Percentiles rank a stretch among this genome's conserved stretches.
These are phyloP conservation scores for Myioborus melanocephalus DNA, from an alignment of 2,797 vertebrate species.

Conservation along the genomic window DNA sequence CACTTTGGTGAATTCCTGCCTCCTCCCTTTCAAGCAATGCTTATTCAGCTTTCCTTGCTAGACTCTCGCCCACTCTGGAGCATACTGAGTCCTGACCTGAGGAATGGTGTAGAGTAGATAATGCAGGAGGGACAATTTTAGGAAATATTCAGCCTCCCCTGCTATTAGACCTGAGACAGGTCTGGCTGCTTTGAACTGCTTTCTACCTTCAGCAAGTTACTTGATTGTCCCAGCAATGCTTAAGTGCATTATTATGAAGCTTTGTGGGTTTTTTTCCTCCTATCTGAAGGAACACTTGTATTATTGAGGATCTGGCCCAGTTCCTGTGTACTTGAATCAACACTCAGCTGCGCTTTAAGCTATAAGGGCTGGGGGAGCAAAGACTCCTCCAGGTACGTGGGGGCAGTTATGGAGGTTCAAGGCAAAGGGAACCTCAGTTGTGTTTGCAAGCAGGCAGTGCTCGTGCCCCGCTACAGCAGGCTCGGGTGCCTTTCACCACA, in stretches of 20 bases:
- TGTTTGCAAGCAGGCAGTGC: neutral
- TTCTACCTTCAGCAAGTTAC: neutral
- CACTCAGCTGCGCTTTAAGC: neutral
- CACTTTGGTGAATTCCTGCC: constrained; percentile 30
- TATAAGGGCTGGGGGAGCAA: neutral
- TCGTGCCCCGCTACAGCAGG: fast-evolving
- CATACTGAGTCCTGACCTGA: neutral
- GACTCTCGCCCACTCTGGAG: neutral
- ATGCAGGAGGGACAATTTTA: constrained; percentile 20
- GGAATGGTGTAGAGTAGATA: neutral
- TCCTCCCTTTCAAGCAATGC: constrained; percentile 41
- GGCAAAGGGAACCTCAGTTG: neutral
- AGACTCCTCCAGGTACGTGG: neutral
- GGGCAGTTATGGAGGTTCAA: neutral
- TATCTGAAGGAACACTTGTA: neutral
- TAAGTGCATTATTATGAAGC: neutral
- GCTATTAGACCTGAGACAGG: neutral
- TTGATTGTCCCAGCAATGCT: neutral
- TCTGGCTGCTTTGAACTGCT: constrained; percentile 6
- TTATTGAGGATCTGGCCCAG: neutral
- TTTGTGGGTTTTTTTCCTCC: neutral
- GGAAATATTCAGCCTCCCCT: constrained; percentile 1
- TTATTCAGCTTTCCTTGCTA: constrained; percentile 55
- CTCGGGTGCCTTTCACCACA: fast-evolving
- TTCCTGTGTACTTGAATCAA: neutral